Conservation (phyloP, 2,888 invertebrate genomes). For the Hanleya hanleyi region DNA sequence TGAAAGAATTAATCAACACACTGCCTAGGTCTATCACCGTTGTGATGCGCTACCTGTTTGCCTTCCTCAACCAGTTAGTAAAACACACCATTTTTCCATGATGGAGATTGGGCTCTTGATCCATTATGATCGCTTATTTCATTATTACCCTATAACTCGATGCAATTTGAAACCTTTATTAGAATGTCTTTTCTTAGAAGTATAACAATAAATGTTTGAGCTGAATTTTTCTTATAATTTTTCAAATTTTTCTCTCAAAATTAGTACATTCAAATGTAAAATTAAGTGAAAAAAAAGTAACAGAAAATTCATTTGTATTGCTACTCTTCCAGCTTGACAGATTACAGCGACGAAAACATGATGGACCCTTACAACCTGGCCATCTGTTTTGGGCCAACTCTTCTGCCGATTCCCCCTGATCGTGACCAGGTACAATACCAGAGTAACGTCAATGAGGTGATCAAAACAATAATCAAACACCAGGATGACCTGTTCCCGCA, state of each 20-base stretch:
- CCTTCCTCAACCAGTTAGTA: slow-evolving; percentile 92
- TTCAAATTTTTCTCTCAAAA: too few relatives aligned
- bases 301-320: neutral
- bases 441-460: slow-evolving; percentile 93
- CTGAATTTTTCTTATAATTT: too few relatives aligned
- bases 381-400: slow-evolving; percentile 97
- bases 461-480: slow-evolving; percentile 93
- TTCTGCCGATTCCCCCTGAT: slow-evolving; percentile 96
- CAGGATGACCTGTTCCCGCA: slow-evolving; percentile 84
- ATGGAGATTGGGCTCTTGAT: too few relatives aligned
- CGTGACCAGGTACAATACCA: slow-evolving; percentile 95
- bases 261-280: slow-evolving; percentile 10
- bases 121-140: too few relatives aligned
- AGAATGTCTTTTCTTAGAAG: too few relatives aligned
- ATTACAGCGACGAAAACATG: slow-evolving; percentile 96
- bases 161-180: too few relatives aligned
- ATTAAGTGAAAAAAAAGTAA: too few relatives aligned
- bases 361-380: slow-evolving; percentile 99
- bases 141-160: too few relatives aligned
- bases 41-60: slow-evolving; percentile 95
- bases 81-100: too few relatives aligned
- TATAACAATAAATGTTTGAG: too few relatives aligned
- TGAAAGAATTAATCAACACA: slow-evolving; percentile 85
- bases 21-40: slow-evolving; percentile 88
- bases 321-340: slow-evolving; percentile 81